These are phyloP conservation scores for Odocoileus hemionus DNA, from an alignment of 2,113 vertebrate genomes.

Conservation along the genomic window DNA sequence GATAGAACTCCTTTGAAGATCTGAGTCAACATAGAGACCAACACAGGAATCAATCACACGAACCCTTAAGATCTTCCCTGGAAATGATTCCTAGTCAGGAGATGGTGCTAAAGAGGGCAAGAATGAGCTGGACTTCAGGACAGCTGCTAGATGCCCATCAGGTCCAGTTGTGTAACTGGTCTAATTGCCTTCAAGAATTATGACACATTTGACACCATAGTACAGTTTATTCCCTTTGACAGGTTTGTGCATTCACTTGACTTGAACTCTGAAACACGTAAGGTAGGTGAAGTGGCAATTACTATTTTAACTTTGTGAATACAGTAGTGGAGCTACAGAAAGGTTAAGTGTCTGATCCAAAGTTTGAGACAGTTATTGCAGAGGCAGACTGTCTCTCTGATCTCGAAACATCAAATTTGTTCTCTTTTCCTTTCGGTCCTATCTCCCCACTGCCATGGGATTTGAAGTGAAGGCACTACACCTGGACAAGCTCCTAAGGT, in stretches of 20 bases:
- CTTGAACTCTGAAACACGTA: background rate
- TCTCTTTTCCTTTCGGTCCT: background rate
- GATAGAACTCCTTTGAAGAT: slow-evolving; percentile 14
- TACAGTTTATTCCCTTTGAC: background rate
- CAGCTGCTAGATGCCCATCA: too few relatives aligned
- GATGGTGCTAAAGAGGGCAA: background rate
- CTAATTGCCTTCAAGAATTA: background rate
- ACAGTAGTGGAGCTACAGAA: background rate
- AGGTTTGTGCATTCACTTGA: background rate
- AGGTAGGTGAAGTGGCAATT: background rate
- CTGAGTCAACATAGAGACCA: background rate
- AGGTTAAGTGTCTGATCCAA: background rate
- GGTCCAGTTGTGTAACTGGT: background rate
- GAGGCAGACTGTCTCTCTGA: background rate
- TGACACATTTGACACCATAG: background rate
- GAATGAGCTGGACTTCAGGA: background rate
- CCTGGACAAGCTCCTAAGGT: background rate
- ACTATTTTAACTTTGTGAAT: background rate
- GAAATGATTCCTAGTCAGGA: background rate
- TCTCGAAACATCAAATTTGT: background rate
- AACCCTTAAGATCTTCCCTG: background rate
- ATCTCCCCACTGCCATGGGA: background rate
- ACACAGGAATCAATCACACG: background rate
- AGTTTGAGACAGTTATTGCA: background rate
- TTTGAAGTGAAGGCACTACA: background rate